Evolutionary conservation across 2,113 vertebrate species (phyloP).

Genomic region (Pelobates fuscus): DNA sequence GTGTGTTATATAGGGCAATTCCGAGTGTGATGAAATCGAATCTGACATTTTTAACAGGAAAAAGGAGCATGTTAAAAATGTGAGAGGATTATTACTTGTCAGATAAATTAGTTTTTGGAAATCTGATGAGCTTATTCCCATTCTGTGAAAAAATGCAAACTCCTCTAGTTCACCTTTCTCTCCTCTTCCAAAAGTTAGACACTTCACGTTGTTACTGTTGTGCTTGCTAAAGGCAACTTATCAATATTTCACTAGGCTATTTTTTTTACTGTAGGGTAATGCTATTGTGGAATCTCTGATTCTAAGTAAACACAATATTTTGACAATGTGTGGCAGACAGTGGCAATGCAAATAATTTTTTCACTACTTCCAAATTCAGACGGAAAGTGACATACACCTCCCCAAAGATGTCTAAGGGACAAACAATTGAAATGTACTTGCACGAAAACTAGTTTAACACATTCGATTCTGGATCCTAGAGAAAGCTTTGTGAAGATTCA

Average conservation of each 20-base stretch:
- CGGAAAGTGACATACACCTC: neutral
- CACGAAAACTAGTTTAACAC: neutral
- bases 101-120: too few species aligned
- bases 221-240: constrained; percentile 22
- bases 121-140: too few species aligned
- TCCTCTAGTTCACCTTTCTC: too few species aligned
- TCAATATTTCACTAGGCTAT: constrained; percentile 39
- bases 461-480: neutral
- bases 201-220: constrained; percentile 24
- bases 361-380: constrained; percentile 1
- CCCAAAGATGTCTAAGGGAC: neutral
- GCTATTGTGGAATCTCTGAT: neutral
- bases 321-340: constrained; percentile 8
- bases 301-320: constrained; percentile 30
- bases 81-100: too few species aligned
- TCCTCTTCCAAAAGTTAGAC: constrained; percentile 9
- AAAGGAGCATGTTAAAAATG: too few species aligned
- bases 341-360: constrained; percentile 3
- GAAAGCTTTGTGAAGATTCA: too few species aligned
- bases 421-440: neutral
- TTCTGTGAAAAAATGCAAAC: too few species aligned
- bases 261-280: constrained; percentile 24
- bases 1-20: too few species aligned
- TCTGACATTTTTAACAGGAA: too few species aligned
- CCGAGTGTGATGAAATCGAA: too few species aligned